A percentile compares a stretch with the other conserved stretches of the same genome.
Conservation (phyloP, 2,797 vertebrate species). For the Sarcoramphus papa region DNA sequence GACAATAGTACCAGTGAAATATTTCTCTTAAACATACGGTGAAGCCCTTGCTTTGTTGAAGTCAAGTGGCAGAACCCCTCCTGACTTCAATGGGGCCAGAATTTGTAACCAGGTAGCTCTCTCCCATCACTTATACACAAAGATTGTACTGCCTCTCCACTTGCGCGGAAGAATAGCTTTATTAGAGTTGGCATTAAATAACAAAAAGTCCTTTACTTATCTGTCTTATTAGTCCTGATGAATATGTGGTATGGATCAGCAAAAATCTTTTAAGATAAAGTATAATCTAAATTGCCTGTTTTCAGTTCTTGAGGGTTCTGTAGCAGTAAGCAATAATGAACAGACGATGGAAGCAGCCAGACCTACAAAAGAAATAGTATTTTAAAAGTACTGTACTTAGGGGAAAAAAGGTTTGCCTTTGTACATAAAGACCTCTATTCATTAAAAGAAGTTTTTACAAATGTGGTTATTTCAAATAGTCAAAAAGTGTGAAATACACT, state of each 20-base stretch:
- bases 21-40: background rate
- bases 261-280: background rate
- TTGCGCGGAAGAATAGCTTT: background rate
- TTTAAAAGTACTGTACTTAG: slow-evolving; percentile 25
- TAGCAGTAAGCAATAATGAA: slow-evolving; percentile 64
- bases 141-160: background rate
- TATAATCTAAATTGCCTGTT: background rate
- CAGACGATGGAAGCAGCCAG: slow-evolving; percentile 71
- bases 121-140: background rate
- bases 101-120: background rate
- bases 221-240: slow-evolving; percentile 30
- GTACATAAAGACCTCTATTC: slow-evolving; percentile 63
- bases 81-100: background rate
- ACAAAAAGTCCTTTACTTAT: slow-evolving; percentile 29
- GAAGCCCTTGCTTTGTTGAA: background rate
- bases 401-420: slow-evolving; percentile 32
- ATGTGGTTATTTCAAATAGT: slow-evolving; percentile 54
- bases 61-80: background rate
- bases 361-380: slow-evolving; percentile 65
- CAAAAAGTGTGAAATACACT: slow-evolving; percentile 58
- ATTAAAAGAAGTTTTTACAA: slow-evolving; percentile 60
- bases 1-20: background rate
- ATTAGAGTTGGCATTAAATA: background rate
- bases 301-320: slow-evolving; percentile 1
- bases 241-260: background rate